Evolutionary conservation across 2,888 invertebrate species (phyloP).

Genomic region (Neuroscelio doddi): DNA sequence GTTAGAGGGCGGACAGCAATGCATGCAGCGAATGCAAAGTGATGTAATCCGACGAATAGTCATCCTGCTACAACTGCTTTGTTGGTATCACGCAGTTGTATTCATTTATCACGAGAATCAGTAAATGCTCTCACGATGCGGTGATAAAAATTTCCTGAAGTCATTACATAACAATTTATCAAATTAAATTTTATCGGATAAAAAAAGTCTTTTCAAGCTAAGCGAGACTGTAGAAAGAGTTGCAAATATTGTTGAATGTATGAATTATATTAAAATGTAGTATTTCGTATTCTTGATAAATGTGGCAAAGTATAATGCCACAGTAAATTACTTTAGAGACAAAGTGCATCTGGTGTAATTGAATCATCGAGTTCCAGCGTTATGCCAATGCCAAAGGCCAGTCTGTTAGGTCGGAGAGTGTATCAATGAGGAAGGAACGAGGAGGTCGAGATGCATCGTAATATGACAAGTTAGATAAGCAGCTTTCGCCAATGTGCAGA

Average conservation of each 20-base stretch:
- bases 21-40: slow-evolving; percentile 47
- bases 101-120: slow-evolving; percentile 47
- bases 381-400: slow-evolving; percentile 35
- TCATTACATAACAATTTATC: neutral
- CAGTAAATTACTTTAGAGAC: slow-evolving; percentile 30
- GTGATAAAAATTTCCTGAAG: slow-evolving; percentile 34
- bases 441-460: slow-evolving; percentile 24
- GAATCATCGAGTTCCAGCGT: slow-evolving; percentile 40
- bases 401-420: slow-evolving; percentile 34
- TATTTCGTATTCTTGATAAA: slow-evolving; percentile 15
- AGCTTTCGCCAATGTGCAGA: slow-evolving; percentile 23
- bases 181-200: too few relatives aligned
- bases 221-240: too few relatives aligned
- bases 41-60: slow-evolving; percentile 24
- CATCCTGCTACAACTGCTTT: slow-evolving; percentile 19
- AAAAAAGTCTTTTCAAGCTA: too few relatives aligned
- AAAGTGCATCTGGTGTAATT: slow-evolving; percentile 38
- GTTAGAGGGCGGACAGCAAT: slow-evolving; percentile 41
- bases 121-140: slow-evolving; percentile 25
- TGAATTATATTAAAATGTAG: neutral
- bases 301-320: slow-evolving; percentile 22
- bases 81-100: slow-evolving; percentile 26
- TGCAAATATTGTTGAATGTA: too few relatives aligned
- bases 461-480: slow-evolving; percentile 27
- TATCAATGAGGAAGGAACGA: slow-evolving; percentile 41